Base-by-base conservation (phyloP, 1,140 invertebrate genomes). In the Caerostris darwini region DNA sequence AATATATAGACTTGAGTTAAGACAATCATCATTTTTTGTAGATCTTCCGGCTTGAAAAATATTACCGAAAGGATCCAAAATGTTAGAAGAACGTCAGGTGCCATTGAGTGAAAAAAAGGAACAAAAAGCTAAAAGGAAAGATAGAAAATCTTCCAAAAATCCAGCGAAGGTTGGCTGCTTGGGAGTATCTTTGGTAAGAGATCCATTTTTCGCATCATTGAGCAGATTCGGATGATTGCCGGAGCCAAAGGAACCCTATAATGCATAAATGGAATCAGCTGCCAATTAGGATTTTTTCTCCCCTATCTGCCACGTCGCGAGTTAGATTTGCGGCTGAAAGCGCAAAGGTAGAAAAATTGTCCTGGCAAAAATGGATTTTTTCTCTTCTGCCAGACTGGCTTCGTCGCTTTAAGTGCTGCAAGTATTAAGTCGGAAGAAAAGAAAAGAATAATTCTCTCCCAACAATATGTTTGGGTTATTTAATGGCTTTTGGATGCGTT, bases 151-250 rank as follows among this genome's bases (percentile, higher is more conserved):
- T 12, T 77, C 34, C 19, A 77, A 77, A 77, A 77, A 77, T 12
- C 69, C 19, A 50, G 12, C 34, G 69, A 77, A 12, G 34, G 8
- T 50, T 77, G 12, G n/a, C n/a, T 77, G 69, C 69, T 50, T 77
- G 34, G 34, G 19, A 34, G 8, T 50, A 8, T 77, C 69, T 77
- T 77, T 77, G 7, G 69, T 50, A 12, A 50, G 34, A 77, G 34
- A 77, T 77, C 34, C 69, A 53, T 77, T 77, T 77, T 77, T 50
- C 69, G 69, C 69, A 50, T 77, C 69, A 77, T 77, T 77, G 69
- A 34, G 8, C 12, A 50, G 69, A 77, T 77, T 77, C 19, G 69
- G 69, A 8, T 77, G 69, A 77, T 50, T 77, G 69, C 69, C 50
- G 69, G 50, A 77, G 69, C 69, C 69, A 50, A 77, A 77, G 19